Evolutionary conservation across 2,888 invertebrate genomes (phyloP), one percentile per base, ranked within the genome.

Genomic region (Danaus chrysippus): DNA sequence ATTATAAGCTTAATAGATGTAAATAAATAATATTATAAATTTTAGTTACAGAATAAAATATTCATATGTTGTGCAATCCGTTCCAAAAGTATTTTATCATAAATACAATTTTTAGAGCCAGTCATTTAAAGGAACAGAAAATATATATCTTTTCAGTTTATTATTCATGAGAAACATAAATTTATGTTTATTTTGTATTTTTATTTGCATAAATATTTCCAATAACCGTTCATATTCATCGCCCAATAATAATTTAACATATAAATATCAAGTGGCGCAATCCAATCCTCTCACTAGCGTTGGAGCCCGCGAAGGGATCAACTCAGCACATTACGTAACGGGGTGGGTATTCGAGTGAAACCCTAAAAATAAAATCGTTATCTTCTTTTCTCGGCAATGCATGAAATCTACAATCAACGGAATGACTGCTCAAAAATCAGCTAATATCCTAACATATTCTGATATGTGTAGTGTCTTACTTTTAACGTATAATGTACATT

Each of bases 281-380:
- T 62, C 64, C 58, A 64, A 69, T 67, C 63, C 62, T 63, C 64
- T 59, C 58, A 54, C 46, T 58, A 54, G 61, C 59, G 60, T 56
- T 43, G 42, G 60, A 54, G 54, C 60, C 62, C 52, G 54, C 63
- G 61, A 49, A 68, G 68, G 69, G 66, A 69, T 68, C 64, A 57
- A 65, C 65, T 69, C 68, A 66, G 69, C 68, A 64, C 64, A 65
- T 68, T 65, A 66, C 62, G 58, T 69, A 68, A 69, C 63, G 65
- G 59, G 67, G 62, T 63, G 67, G 61, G 63, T 61, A 61, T 63
- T 53, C 61, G 64, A 59, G 64, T 52, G 66, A 69, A 64, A 62
- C 63, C 70, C 63, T 64, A 70, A 68, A 68, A 70, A 66, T 62
- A 67, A 64, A 64, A 64, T 34, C 55, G 54, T 65, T 63, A 58